Percentiles rank a stretch among this genome's conserved stretches.
Evolutionary conservation across 1,140 invertebrate species (phyloP).

Genomic region (Hyles vespertilio): DNA sequence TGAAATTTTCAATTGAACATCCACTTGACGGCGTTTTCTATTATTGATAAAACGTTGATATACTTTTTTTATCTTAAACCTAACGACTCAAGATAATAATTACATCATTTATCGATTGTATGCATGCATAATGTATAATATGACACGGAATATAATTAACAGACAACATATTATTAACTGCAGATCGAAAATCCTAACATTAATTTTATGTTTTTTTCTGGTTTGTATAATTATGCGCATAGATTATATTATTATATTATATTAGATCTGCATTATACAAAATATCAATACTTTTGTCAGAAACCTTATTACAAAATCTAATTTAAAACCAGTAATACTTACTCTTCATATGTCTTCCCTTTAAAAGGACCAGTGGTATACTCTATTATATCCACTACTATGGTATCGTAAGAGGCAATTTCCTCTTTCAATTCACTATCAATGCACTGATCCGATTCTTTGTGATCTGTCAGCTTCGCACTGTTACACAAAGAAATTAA

Average conservation of each 20-base stretch:
- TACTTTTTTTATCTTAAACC: too few species aligned
- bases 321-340: constrained; percentile 33
- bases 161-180: too few species aligned
- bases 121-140: too few species aligned
- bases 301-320: not conserved
- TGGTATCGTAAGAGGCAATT: constrained; percentile 77
- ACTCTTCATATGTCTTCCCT: constrained; percentile 56
- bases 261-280: too few species aligned
- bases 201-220: too few species aligned
- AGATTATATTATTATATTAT: too few species aligned
- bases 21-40: constrained; percentile 4
- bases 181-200: too few species aligned
- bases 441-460: constrained; percentile 49
- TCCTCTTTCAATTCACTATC: constrained; percentile 69
- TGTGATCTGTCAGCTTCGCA: constrained; percentile 21
- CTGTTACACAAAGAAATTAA: not conserved
- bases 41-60: constrained; percentile 1
- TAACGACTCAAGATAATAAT: too few species aligned
- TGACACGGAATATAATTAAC: too few species aligned
- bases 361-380: constrained; percentile 75
- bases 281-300: too few species aligned
- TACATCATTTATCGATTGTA: too few species aligned
- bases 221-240: too few species aligned
- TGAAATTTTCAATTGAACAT: constrained; percentile 9
- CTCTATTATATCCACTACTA: constrained; percentile 78